Conservation (phyloP, 2,113 vertebrate genomes). For the Felis catus region DNA sequence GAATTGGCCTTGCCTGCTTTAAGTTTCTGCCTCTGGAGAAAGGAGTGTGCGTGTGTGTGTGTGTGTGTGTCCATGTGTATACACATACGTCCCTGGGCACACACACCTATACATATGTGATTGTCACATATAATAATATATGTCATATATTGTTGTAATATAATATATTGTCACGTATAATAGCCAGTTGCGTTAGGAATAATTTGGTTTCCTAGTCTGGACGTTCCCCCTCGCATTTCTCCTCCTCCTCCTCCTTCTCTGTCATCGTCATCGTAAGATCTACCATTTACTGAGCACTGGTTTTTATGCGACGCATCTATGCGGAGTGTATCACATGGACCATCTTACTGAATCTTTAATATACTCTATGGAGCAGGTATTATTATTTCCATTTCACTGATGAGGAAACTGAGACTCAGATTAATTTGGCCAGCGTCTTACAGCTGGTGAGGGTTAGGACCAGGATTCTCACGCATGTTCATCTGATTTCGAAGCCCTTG, state of each 20-base stretch:
- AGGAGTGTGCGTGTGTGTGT: background rate
- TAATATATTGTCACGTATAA: background rate
- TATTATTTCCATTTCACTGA: background rate
- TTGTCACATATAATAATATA: background rate
- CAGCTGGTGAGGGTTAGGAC: background rate
- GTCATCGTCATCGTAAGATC: background rate
- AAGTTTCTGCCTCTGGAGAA: slow-evolving; percentile 10
- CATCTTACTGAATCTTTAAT: background rate
- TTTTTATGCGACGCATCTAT: background rate
- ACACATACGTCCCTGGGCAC: too few relatives aligned
- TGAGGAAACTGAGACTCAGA: background rate
- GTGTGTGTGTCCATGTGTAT: rapidly evolving
- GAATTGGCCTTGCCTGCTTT: background rate
- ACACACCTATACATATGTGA: background rate
- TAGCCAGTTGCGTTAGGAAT: background rate
- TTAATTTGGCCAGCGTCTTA: background rate
- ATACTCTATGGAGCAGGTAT: background rate
- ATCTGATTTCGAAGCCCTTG: background rate
- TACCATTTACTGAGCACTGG: background rate
- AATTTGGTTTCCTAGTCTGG: background rate
- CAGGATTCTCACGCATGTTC: background rate
- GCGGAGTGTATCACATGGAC: background rate
- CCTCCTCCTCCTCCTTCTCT: background rate
- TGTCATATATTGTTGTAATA: too few relatives aligned
- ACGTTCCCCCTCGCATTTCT: background rate